Evolutionary conservation across 1,140 invertebrate genomes (phyloP), one percentile per base, ranked within the genome.

Genomic region (Drosophila kohkoa): DNA sequence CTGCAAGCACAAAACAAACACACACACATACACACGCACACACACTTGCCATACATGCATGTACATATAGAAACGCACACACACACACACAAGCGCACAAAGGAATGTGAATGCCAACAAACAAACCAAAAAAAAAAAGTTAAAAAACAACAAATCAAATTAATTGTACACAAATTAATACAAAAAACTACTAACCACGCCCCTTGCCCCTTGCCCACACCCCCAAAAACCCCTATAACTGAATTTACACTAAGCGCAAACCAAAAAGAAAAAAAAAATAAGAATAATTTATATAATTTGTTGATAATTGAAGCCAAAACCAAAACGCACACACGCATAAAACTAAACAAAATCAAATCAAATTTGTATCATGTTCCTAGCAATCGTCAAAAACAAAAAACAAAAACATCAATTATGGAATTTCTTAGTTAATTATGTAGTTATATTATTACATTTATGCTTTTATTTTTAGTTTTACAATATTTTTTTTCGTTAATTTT

Each of bases 231-330:
- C 6, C 15, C 30, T 2, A 25, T 13, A 65, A 0, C 52, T 71
- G 71, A 82, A 82, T 82, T 82, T 79, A 82, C 64, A 51, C 20
- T 32, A 48, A 46, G 11, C 25, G 46, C 35, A 75, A 54, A 60
- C 62, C 60, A 70, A 70, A 65, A 59, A 49, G 20, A 25, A 48
- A 11, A 45, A 45, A 15, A 75, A 20, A 73, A 57, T 48, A 57
- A 54, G 51, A 66, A 41, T 32, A 32, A 5, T 28, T n/a, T 7
- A 3, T 13, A 28, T 46, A 45, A 76, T 67, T 80, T 83, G 72
- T 82, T 76, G 72, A 67, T 72, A 79, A 72, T 79, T 79, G 71
- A 83, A 79, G 66, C 69, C 62, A 59, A 75, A 72, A 68, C 60
- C 20, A 65, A 59, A 58, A 30, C 13, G 43, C 30, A 15, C 55